Percentiles rank a stretch among this genome's conserved stretches.
phyloP scores from a whole-genome alignment of 2,888 invertebrate genomes.

The Eurytoma adleriae region DNA sequence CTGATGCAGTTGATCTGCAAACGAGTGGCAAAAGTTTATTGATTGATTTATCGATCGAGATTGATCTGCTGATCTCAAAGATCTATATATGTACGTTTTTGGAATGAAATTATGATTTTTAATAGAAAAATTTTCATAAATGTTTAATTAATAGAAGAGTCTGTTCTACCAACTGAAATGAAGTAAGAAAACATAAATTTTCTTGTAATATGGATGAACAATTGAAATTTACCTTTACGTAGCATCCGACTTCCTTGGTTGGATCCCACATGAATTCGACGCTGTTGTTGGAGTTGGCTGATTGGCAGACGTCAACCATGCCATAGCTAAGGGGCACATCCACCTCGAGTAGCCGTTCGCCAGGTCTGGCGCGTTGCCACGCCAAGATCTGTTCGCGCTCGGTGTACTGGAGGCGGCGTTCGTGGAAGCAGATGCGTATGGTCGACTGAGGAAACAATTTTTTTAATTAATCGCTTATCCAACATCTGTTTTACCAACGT shows the following conservation, averaged over 20 bases:
- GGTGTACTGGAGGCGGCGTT: slow-evolving; percentile 95
- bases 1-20: slow-evolving; percentile 94
- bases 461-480: neutral
- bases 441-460: slow-evolving; percentile 81
- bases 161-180: neutral
- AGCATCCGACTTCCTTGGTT: slow-evolving; percentile 95
- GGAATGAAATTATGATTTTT: no score
- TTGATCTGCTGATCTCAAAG: no score
- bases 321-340: slow-evolving; percentile 97
- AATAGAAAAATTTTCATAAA: neutral
- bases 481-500: neutral
- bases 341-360: slow-evolving; percentile 93
- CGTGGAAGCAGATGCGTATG: slow-evolving; percentile 96
- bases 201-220: neutral
- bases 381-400: slow-evolving; percentile 94
- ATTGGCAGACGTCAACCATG: slow-evolving; percentile 88
- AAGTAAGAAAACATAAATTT: neutral
- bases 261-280: slow-evolving; percentile 97
- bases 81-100: no score
- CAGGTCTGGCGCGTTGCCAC: slow-evolving; percentile 93
- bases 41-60: no score
- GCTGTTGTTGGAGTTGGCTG: slow-evolving; percentile 84
- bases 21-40: neutral
- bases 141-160: no score
- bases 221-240: slow-evolving; percentile 86